phyloP scores from a whole-genome alignment of 2,888 invertebrate genomes.

The Synergus umbraculus region DNA sequence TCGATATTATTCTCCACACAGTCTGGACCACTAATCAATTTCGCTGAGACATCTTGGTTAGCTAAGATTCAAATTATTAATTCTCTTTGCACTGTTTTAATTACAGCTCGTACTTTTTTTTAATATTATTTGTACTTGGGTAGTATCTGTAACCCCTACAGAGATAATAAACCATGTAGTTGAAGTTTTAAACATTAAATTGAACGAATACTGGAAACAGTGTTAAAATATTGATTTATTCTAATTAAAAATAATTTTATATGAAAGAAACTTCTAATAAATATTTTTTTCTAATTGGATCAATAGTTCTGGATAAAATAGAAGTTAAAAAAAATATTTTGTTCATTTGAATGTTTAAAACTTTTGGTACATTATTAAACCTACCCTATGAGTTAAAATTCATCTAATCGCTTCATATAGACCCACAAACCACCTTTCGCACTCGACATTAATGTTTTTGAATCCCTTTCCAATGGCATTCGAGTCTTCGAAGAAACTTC shows the following conservation, averaged over 20 bases:
- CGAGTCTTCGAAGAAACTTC: conserved; percentile 38
- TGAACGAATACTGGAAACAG: too few relatives aligned
- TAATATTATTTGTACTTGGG: not conserved
- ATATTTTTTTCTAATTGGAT: too few relatives aligned
- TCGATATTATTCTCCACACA: conserved; percentile 12
- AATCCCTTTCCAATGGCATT: conserved; percentile 28
- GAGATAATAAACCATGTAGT: too few relatives aligned
- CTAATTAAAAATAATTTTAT: too few relatives aligned
- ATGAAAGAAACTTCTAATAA: too few relatives aligned
- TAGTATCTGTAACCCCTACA: not conserved
- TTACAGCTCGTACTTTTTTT: not conserved
- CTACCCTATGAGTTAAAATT: not conserved
- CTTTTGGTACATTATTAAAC: too few relatives aligned
- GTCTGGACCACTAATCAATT: conserved; percentile 15
- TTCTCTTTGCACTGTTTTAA: conserved; percentile 27
- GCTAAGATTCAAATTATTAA: conserved; percentile 30
- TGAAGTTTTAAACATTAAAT: too few relatives aligned
- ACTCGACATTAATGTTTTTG: conserved; percentile 11
- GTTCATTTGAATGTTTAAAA: too few relatives aligned
- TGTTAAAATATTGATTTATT: too few relatives aligned
- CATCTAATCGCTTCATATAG: not conserved
- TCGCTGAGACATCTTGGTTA: conserved; percentile 22
- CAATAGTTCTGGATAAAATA: too few relatives aligned
- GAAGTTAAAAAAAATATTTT: too few relatives aligned
- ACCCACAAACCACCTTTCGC: conserved; percentile 41